A percentile compares a stretch with the other conserved stretches of the same genome.
phyloP scores from a whole-genome alignment of 2,888 invertebrate species.

The Perizoma affinitatum region DNA sequence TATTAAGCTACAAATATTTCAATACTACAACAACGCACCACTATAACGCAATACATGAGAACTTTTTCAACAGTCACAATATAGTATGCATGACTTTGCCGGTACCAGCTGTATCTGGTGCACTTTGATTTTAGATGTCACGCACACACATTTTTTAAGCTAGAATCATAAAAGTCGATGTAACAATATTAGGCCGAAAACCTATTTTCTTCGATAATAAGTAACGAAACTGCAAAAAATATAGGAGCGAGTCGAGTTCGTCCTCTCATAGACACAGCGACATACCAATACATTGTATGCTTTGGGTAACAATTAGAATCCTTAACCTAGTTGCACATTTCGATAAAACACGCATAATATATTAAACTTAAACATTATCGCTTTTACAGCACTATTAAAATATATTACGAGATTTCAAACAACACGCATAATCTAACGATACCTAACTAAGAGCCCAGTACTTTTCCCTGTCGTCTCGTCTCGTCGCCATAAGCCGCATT shows the following conservation, averaged over 20 bases:
- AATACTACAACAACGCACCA: conserved; percentile 58
- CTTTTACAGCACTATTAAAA: conserved; percentile 66
- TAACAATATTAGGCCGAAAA: conserved; percentile 45
- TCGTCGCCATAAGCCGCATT: conserved; percentile 46
- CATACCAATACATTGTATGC: conserved; percentile 65
- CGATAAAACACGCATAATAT: conserved; percentile 70
- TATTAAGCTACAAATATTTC: conserved; percentile 79
- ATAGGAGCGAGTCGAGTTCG: conserved; percentile 38
- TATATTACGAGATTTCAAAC: conserved; percentile 84
- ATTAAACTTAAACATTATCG: conserved; percentile 69
- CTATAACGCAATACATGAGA: conserved; percentile 34
- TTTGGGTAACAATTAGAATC: conserved; percentile 78
- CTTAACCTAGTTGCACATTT: conserved; percentile 78
- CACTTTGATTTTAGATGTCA: conserved; percentile 35
- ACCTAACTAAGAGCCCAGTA: conserved; percentile 72
- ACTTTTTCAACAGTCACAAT: conserved; percentile 8
- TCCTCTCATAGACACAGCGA: conserved; percentile 50
- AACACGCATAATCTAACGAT: conserved; percentile 74
- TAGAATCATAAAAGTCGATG: conserved; percentile 44
- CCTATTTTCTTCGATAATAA: conserved; percentile 16
- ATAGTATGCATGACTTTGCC: conserved; percentile 22
- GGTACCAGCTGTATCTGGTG: conserved; percentile 31
- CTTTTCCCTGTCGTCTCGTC: conserved; percentile 65
- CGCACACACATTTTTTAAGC: conserved; percentile 27
- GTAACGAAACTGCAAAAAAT: conserved; percentile 17